A percentile compares a stretch with the other conserved stretches of the same genome.
Conservation (phyloP, 2,888 invertebrate genomes). For the Listrodromus nycthemerus region DNA sequence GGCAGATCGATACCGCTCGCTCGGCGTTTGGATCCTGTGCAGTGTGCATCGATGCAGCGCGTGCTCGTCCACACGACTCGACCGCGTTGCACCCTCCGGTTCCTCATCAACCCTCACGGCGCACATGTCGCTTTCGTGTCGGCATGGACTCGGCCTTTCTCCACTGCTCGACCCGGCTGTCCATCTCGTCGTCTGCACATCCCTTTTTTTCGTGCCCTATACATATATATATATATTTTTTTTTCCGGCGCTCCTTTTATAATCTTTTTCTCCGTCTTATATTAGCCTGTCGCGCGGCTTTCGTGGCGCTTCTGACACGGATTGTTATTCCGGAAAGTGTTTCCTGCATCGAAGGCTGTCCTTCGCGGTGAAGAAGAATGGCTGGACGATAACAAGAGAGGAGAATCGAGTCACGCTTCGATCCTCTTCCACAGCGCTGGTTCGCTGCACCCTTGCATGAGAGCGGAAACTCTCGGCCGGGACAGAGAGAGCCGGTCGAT, state of each 20-base stretch:
- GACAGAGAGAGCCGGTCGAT: background rate
- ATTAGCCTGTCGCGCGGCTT: constrained; percentile 36
- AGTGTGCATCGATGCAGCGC: background rate
- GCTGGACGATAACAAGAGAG: background rate
- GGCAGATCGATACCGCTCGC: constrained; percentile 53
- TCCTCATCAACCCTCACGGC: constrained; percentile 18
- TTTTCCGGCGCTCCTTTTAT: background rate
- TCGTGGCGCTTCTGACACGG: constrained; percentile 33
- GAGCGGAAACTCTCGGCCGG: constrained; percentile 11
- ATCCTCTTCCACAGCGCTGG: background rate
- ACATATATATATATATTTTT: too few species aligned
- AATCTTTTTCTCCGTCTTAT: background rate
- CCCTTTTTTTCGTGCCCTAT: constrained; percentile 27
- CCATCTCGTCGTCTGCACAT: background rate
- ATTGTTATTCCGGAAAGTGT: constrained; percentile 44
- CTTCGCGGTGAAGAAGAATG: background rate
- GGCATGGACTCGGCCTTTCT: constrained; percentile 27
- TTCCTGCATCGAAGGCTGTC: background rate
- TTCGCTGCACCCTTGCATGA: background rate
- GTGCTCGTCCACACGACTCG: constrained; percentile 31
- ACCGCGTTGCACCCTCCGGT: constrained; percentile 24
- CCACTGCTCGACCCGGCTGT: constrained; percentile 20
- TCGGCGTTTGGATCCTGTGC: constrained; percentile 6
- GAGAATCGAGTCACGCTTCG: constrained; percentile 30
- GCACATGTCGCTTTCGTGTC: constrained; percentile 11